Base-by-base conservation (phyloP, 2,888 invertebrate genomes). In the Glaucopsyche alexis region DNA sequence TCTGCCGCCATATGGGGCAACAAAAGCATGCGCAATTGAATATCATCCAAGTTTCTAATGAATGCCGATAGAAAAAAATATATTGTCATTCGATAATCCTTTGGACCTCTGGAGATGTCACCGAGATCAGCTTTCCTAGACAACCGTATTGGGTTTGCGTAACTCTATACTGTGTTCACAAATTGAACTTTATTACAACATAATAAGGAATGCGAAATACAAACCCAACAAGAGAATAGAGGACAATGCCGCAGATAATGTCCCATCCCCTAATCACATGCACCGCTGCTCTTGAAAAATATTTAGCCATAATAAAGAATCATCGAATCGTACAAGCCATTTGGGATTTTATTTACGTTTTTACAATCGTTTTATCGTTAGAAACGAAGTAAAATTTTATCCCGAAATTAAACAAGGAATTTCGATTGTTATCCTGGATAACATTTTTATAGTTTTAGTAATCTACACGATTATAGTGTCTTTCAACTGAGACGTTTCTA, bases 221-320 rank as follows among this genome's bases (percentile, higher is more conserved):
- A 91, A 91, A 83, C 91, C 90, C 84, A 87, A 87, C 85, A 87
- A 88, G 90, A 88, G 87, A 86, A 81, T 79, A 78, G 83, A 77
- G 84, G 85, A 88, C 88, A 90, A 90, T 87, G 87, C 81, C 84
- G 83, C 84, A 89, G 87, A 91, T 91, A 90, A 89, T 90, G 87
- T 92, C 86, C 87, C 88, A 91, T 92, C 91, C 91, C 88, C 89
- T 92, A 92, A 93, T 93, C 91, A 92, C 90, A 93, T 93, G 92
- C 92, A 87, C 88, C 87, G 90, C 80, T 93, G 91, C 87, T 83
- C 86, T 84, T 84, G 86, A 89, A 91, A 90, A 90, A 90, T 89
- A 85, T 90, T 90, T 88, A 85, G 85, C 85, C 84, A 84, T 84
- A 84, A 87, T 85, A 83, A 81, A 82, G 81, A 82, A 81, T 81